phyloP scores from a whole-genome alignment of 2,113 vertebrate species.

The Eclectus roratus region DNA sequence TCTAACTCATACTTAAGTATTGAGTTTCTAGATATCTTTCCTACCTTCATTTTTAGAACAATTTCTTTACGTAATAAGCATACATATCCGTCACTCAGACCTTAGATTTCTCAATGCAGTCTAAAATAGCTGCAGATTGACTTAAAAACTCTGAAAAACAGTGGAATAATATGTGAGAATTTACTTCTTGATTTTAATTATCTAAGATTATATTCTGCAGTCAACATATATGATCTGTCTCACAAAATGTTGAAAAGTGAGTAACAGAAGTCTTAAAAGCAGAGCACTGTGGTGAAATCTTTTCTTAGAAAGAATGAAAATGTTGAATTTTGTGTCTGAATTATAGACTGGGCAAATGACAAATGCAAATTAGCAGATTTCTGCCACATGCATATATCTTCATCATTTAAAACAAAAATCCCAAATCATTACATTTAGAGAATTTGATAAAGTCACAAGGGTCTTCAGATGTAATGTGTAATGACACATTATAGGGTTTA shows the following conservation, averaged over 20 bases:
- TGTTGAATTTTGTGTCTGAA: background rate
- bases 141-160: background rate
- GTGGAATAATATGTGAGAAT: background rate
- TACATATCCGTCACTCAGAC: background rate
- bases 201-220: background rate
- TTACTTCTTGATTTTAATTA: background rate
- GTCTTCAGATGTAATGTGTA: background rate
- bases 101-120: background rate
- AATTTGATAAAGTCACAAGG: background rate
- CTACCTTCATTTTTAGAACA: background rate
- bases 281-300: background rate
- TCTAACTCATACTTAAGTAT: background rate
- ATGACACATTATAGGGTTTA: background rate
- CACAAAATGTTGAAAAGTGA: background rate
- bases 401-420: background rate
- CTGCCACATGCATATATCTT: background rate
- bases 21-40: background rate
- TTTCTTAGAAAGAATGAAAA: background rate
- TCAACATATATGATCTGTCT: fast-evolving
- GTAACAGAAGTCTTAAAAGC: background rate
- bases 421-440: background rate
- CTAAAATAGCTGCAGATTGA: background rate
- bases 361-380: background rate
- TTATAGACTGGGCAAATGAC: background rate
- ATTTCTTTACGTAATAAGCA: background rate